Base-by-base conservation (phyloP, 2,797 vertebrate genomes). In the Leucoraja ocellata region DNA sequence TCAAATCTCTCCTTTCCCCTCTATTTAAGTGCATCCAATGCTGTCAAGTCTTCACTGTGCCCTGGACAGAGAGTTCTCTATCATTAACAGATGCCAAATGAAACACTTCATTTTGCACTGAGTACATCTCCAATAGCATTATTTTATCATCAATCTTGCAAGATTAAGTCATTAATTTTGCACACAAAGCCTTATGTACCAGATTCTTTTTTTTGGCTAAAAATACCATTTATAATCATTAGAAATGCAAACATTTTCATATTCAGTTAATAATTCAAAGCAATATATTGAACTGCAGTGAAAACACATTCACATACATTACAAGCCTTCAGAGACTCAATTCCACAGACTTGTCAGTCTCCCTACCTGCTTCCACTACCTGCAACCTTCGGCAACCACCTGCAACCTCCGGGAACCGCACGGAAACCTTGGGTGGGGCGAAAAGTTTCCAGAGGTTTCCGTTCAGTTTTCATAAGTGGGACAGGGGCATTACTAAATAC, bases 181-280 rank as follows among this genome's bases (percentile, higher is more conserved):
- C 68, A 92, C 65, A 73, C 90, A 54, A 6, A 92, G 14, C 28
- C 39, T 76, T 58, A 68, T 76, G 25, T 58, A 58, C 46, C 28
- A 39, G 39, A 92, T 58, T 39, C 71, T 54, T 14, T 76, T n/a
- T 54, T 54, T 74, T 4, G 25, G 71, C 36, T 58, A 28, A 54
- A 88, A 92, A 25, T 39, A 92, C 73, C 11, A 14, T 92, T 92
- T 92, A 39, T 92, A 46, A 76, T 76, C 71, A 92, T 74, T 92
- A 92, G 39, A 13, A 76, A 92, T 74, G 32, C 90, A 92, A 92
- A 92, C 71, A 58, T 92, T 92, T 92, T 54, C 90, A 92, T 54
- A 92, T 92, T 92, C 71, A 92, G 76, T 92, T 92, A 76, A 92
- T 92, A 92, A 92, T 92, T 92, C 71, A 92, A 92, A 92, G 71